phyloP scores from a whole-genome alignment of 2,888 invertebrate genomes.

The Ectemnius lituratus region DNA sequence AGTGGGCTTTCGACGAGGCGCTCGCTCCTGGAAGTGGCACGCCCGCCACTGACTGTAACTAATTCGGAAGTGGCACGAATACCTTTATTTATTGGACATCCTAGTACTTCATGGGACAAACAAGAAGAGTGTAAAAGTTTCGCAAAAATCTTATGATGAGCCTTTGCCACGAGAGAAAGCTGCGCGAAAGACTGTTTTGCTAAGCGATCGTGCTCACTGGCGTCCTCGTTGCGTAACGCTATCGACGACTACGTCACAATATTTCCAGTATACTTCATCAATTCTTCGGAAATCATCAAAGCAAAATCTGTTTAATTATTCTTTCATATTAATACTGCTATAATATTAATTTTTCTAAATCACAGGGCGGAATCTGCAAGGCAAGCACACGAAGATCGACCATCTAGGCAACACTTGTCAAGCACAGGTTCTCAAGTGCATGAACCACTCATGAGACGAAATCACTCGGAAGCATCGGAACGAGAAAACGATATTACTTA shows the following conservation, averaged over 20 bases:
- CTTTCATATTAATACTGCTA: no score
- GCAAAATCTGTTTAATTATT: no score
- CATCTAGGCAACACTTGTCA: slow-evolving; percentile 58
- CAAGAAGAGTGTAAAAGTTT: not conserved
- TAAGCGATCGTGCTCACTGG: not conserved
- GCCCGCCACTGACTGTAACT: slow-evolving; percentile 20
- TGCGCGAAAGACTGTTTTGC: not conserved
- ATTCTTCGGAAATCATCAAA: no score
- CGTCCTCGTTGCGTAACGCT: no score
- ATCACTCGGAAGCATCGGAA: slow-evolving; percentile 67
- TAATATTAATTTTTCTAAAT: not conserved
- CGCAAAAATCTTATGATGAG: not conserved
- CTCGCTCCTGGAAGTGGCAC: slow-evolving; percentile 24
- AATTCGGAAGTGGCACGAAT: slow-evolving; percentile 32
- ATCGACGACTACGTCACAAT: no score
- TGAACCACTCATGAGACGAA: slow-evolving; percentile 65
- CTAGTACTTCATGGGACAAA: not conserved
- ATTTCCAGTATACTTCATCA: no score
- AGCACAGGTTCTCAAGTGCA: slow-evolving; percentile 57
- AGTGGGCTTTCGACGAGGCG: not conserved
- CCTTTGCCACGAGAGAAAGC: not conserved
- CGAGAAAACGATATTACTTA: slow-evolving; percentile 69
- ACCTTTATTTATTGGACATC: not conserved
- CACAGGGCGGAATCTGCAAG: slow-evolving; percentile 66
- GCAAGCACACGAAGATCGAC: slow-evolving; percentile 68